These are phyloP conservation scores for Pheosia tremula DNA, from an alignment of 2,888 invertebrate genomes.

Conservation along the genomic window DNA sequence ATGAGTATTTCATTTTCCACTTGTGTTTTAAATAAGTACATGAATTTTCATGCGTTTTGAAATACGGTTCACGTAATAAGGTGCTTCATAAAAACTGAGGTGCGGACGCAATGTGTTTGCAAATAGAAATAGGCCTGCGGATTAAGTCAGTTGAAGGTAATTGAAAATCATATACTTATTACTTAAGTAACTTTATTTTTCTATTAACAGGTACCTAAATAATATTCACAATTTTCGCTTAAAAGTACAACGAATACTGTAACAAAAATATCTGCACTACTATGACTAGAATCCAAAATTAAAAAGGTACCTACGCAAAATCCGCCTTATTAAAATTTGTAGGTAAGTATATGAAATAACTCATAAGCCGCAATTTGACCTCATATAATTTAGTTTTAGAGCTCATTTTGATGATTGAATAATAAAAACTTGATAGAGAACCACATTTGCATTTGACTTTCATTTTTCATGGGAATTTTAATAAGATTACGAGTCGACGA, in stretches of 20 bases:
- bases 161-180: no score
- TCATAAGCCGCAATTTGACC: conserved; percentile 43
- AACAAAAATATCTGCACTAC: background rate
- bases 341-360: conserved; percentile 40
- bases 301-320: conserved; percentile 6
- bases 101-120: conserved; percentile 28
- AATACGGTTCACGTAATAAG: conserved; percentile 35
- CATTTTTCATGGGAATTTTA: conserved; percentile 41
- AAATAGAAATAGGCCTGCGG: conserved; percentile 4
- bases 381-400: conserved; percentile 46
- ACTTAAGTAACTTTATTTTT: background rate
- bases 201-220: no score
- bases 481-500: conserved; percentile 33
- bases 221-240: no score
- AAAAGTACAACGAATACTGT: no score
- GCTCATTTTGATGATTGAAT: conserved; percentile 46
- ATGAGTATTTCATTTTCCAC: conserved; percentile 33
- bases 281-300: background rate
- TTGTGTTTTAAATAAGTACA: conserved; percentile 38
- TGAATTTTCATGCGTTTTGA: conserved; percentile 41
- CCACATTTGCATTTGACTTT: conserved; percentile 44
- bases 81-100: conserved; percentile 29
- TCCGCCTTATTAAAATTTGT: conserved; percentile 33
- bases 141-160: background rate
- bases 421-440: conserved; percentile 34